phyloP scores from a whole-genome alignment of 1,140 invertebrate genomes.

The Drosophila insularis region DNA sequence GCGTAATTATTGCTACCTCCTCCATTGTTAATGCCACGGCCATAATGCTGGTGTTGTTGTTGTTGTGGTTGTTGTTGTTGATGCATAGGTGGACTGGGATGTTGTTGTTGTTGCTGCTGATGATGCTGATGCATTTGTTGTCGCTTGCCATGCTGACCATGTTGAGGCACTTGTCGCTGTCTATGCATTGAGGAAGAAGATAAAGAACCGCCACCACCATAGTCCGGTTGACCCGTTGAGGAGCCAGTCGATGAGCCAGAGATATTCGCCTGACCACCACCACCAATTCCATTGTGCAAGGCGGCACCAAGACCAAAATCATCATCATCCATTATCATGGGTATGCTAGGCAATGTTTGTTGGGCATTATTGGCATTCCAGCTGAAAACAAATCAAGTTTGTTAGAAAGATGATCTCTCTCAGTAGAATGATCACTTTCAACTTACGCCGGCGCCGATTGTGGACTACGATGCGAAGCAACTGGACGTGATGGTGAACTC shows the following conservation, averaged over 20 bases:
- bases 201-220: slow-evolving; percentile 27
- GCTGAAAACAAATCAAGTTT: slow-evolving; percentile 73
- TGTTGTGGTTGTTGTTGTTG: slow-evolving; percentile 64
- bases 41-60: slow-evolving; percentile 50
- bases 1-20: slow-evolving; percentile 38
- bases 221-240: slow-evolving; percentile 54
- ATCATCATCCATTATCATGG: slow-evolving; percentile 89
- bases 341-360: slow-evolving; percentile 88
- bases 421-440: neutral
- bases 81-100: slow-evolving; percentile 61
- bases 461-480: slow-evolving; percentile 71
- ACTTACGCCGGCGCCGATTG: slow-evolving; percentile 81
- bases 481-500: slow-evolving; percentile 75
- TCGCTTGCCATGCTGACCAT: slow-evolving; percentile 58
- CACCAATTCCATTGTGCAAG: slow-evolving; percentile 43
- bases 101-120: slow-evolving; percentile 43
- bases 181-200: slow-evolving; percentile 44
- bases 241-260: slow-evolving; percentile 70
- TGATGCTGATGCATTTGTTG: slow-evolving; percentile 59
- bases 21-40: slow-evolving; percentile 49
- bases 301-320: slow-evolving; percentile 76
- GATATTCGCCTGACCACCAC: slow-evolving; percentile 51
- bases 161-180: slow-evolving; percentile 55
- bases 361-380: slow-evolving; percentile 85
- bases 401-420: too few species aligned